Evolutionary conservation across 92 coral and sea anemone genomes (phyloP).

Genomic region (Isaurus tuberculatus): DNA sequence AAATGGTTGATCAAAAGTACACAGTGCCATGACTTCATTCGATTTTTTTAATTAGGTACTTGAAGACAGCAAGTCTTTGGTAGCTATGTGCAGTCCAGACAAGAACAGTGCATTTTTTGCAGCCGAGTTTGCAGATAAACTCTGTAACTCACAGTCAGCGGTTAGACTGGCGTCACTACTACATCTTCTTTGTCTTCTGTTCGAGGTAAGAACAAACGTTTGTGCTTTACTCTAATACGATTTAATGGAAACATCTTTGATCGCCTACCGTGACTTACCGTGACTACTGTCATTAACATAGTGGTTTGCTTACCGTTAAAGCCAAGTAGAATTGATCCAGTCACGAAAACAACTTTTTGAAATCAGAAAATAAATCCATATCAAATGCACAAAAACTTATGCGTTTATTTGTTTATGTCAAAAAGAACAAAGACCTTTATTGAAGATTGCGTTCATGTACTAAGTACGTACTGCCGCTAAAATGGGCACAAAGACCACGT

Average conservation of each 20-base stretch:
- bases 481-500: no score
- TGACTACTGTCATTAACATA: no score
- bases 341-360: no score
- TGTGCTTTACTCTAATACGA: background rate
- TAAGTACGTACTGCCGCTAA: no score
- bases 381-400: no score
- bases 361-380: no score
- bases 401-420: no score
- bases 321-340: no score
- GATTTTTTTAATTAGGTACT: constrained; percentile 51
- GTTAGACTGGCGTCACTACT: constrained; percentile 82
- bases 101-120: constrained; percentile 65
- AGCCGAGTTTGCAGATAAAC: constrained; percentile 67
- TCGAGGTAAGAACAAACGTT: constrained; percentile 70
- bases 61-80: constrained; percentile 61
- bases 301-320: no score
- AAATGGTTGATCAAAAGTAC: no score
- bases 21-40: background rate
- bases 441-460: no score
- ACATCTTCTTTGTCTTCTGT: constrained; percentile 86
- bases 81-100: constrained; percentile 67
- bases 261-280: background rate
- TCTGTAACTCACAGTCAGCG: constrained; percentile 77
- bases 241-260: background rate
- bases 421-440: no score